Evolutionary conservation across 1,140 invertebrate genomes (phyloP).

Genomic region (Anthonomus grandis): DNA sequence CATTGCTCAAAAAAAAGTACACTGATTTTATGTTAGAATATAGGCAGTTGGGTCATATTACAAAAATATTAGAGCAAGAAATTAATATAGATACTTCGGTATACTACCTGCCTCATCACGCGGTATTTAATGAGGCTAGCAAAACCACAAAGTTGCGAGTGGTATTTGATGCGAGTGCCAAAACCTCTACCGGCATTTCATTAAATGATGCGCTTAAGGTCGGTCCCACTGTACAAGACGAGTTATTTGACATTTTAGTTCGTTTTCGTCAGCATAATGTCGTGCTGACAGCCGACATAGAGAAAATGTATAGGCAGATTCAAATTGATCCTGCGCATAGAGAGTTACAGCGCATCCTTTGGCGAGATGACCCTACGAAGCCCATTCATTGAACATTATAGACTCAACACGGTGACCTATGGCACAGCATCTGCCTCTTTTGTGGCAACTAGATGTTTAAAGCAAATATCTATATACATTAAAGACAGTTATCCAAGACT

Average conservation of each 20-base stretch:
- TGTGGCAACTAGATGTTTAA: too few species aligned
- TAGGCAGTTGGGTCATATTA: neutral
- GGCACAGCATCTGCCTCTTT: too few species aligned
- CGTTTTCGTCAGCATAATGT: conserved; percentile 40
- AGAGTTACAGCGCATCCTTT: neutral
- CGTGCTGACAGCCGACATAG: conserved; percentile 41
- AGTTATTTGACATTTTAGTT: conserved; percentile 11
- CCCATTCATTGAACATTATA: conserved; percentile 32
- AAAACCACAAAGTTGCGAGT: neutral
- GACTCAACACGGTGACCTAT: conserved; percentile 14
- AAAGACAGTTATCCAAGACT: neutral
- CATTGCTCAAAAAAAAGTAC: neutral
- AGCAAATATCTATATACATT: neutral
- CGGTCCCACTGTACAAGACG: too few species aligned
- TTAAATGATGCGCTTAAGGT: neutral
- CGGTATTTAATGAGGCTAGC: too few species aligned
- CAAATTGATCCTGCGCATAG: neutral
- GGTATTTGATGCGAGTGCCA: neutral
- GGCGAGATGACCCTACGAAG: neutral
- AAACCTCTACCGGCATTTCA: too few species aligned
- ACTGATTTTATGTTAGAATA: too few species aligned
- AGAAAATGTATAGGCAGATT: neutral
- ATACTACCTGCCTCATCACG: neutral
- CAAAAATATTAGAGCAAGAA: too few species aligned
- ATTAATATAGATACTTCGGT: too few species aligned